Evolutionary conservation across 2,888 invertebrate genomes (phyloP), one percentile per base, ranked within the genome.

Genomic region (Sinohyriopsis cumingii): DNA sequence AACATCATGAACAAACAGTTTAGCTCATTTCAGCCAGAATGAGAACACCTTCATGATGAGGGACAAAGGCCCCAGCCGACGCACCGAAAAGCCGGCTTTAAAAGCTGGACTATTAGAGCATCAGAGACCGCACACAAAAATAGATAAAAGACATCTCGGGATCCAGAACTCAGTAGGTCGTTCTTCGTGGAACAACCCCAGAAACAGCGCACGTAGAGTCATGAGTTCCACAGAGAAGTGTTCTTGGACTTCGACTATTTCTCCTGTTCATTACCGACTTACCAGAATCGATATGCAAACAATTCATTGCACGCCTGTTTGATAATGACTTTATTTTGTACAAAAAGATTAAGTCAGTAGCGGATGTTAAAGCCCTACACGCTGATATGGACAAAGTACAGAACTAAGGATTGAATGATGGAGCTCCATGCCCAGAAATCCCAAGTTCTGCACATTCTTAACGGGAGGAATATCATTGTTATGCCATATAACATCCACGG

Each of bases 401-500:
- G 15, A 25, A 55, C 28, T 65, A 19, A 24, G 20, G 57, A 57
- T 33, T 65, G 33, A 59, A 24, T 57, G 28, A 65, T 65, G 59
- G 68, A 68, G 55, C n/a, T 57, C 45, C 54, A 59, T 12, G 6
- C 62, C 0, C 22, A 67, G 55, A 62, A 62, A 33, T 62, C 12
- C 25, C 67, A 67, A 5, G 67, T 60, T 20, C 20, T 67, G 19
- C 59, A 60, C 60, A 59, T 68, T 28, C 5, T 60, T 22, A 71
- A 68, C 53, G 66, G 63, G 24, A 66, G 59, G 25, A 73, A 57
- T 15, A 19, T 18, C 25, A 53, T 61, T 7, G 54, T 28, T 5
- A n/a, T 15, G 28, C 25, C 45, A 28, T 69, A 67, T 57, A 66
- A 67, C 59, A 60, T 67, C 20, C 59, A 72, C 61, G 63, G 72